Conservation (phyloP, 2,797 vertebrate species). For the Erethizon dorsatum region DNA sequence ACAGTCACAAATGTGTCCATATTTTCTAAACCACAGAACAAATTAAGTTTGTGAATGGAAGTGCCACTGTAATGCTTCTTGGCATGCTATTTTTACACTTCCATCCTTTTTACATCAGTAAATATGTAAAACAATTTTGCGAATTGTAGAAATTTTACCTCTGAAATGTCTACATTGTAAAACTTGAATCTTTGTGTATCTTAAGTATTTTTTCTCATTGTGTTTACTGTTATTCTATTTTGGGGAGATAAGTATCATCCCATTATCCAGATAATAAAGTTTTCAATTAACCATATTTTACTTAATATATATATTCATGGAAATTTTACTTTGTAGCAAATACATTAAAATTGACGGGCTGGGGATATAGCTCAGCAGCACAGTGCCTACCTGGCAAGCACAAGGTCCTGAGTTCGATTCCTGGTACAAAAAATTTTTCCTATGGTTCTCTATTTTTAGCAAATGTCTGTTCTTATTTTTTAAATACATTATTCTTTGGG, state of each 20-base stretch:
- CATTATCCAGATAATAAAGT: neutral
- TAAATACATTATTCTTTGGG: neutral
- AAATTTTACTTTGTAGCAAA: neutral
- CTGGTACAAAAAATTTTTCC: neutral
- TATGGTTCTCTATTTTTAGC: neutral
- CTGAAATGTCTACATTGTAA: neutral
- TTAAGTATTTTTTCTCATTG: neutral
- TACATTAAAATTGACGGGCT: neutral
- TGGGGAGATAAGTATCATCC: neutral
- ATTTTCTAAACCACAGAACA: no score
- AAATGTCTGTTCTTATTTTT: neutral
- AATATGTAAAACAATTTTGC: neutral
- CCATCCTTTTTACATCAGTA: neutral
- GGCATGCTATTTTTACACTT: neutral
- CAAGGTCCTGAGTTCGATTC: no score
- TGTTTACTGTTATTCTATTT: neutral
- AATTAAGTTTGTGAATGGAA: no score
- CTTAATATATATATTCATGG: neutral
- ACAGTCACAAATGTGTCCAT: no score
- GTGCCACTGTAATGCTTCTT: neutral
- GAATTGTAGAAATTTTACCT: neutral
- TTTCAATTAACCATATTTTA: neutral
- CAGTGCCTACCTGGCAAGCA: no score
- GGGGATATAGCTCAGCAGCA: no score
- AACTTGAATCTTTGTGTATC: neutral